Conservation (phyloP, 30 jellyfish, hydroid and myxozoan species). For the Hydractinia symbiolongicarpus region DNA sequence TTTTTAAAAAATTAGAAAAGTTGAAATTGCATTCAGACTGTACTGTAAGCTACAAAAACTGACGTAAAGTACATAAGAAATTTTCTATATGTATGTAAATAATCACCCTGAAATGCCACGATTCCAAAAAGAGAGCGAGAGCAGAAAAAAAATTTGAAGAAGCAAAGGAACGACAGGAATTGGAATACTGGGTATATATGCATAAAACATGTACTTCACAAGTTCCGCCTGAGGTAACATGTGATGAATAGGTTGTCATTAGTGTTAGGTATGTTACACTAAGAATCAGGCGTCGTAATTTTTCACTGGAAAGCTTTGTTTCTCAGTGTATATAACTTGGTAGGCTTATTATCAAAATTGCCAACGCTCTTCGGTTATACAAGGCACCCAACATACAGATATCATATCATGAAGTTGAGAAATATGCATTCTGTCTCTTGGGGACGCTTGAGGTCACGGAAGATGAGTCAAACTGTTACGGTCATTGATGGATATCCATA, state of each 20-base stretch:
- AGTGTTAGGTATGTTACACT: neutral
- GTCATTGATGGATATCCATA: neutral
- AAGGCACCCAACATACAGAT: neutral
- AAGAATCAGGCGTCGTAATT: neutral
- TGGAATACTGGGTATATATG: neutral
- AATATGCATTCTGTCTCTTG: neutral
- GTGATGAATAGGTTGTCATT: neutral
- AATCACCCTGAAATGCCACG: neutral
- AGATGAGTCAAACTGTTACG: neutral
- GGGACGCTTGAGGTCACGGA: neutral
- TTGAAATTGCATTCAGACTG: too few species aligned
- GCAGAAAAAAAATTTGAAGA: too few species aligned
- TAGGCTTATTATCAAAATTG: neutral
- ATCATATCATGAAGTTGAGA: neutral
- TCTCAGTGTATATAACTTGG: neutral
- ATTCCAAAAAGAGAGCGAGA: neutral
- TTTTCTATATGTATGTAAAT: too few species aligned
- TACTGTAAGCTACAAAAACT: too few species aligned
- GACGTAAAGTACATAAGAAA: too few species aligned
- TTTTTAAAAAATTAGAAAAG: too few species aligned
- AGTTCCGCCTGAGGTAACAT: neutral
- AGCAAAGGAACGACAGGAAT: too few species aligned
- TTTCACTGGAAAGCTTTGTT: neutral
- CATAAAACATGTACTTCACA: neutral
- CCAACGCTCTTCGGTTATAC: neutral